Evolutionary conservation across 1,140 invertebrate genomes (phyloP), one percentile per base, ranked within the genome.

Genomic region (Cherax quadricarinatus): DNA sequence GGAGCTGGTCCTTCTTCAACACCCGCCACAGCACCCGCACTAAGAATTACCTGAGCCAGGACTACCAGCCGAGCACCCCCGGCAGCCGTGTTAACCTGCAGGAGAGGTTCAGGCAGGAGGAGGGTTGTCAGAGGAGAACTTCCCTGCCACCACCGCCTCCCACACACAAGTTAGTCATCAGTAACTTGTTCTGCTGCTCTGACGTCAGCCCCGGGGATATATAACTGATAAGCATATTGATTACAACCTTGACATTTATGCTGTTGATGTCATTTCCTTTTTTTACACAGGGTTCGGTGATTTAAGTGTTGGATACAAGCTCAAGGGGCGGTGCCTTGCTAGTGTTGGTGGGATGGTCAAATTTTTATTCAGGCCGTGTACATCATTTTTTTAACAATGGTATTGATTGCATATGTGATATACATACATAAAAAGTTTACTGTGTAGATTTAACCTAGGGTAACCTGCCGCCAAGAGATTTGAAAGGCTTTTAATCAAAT

Each of bases 1-100:
- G 66, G 21, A 89, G 88, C 80, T 89, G 88, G 88, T 89, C 88
- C 10, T 89, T 89, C 53, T 89, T 89, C 80, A 81, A 24, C 16
- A 60, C 78, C 30, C 57, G 51, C 30, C 80, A 66, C n/a, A 86
- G 53, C 14, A 21, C 41, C 30, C 62, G 48, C 1, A 89, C n/a
- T n/a, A 73, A 83, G 4, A 41, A 73, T 3, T 82, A 82, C 79
- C 62, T 89, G 2, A 53, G 62, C 60, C 88, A 89, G 21, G 80
- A 89, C 48, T 89, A 89, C 51, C 88, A 89, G 41, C 87, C 87
- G 10, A 57, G 24, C 3, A 81, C 88, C 6, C 88, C 88, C 14
- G 60, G 79, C 18, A 89, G 60, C 51, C 79, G 80, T 9, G 66
- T 89, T 3, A 89, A 89, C 18, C 88, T 89, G 14, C 88, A 89